Evolutionary conservation across 2,797 vertebrate genomes (phyloP).

Genomic region (Cuculus canorus): DNA sequence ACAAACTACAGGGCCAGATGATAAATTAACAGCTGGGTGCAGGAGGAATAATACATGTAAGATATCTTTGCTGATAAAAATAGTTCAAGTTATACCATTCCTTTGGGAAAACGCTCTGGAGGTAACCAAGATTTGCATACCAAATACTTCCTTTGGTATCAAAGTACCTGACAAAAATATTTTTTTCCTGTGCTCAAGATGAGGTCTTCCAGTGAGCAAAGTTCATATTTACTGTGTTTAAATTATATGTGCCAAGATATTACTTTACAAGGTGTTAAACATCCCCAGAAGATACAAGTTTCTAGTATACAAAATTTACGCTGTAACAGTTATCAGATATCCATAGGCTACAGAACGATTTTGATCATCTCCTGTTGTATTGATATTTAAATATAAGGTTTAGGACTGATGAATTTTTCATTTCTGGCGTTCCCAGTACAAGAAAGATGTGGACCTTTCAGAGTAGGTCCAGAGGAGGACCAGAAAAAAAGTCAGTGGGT

Average conservation of each 20-base stretch:
- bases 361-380: not conserved
- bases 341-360: not conserved
- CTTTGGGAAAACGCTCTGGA: not conserved
- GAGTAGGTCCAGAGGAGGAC: not conserved
- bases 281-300: not conserved
- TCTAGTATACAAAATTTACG: not conserved
- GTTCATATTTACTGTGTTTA: not conserved
- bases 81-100: not conserved
- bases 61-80: not conserved
- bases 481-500: not conserved
- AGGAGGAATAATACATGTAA: not conserved
- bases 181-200: not conserved
- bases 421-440: not conserved
- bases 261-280: not conserved
- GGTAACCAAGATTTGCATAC: rapidly evolving
- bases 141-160: not conserved
- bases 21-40: not conserved
- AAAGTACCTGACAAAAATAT: not conserved
- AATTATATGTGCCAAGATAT: not conserved
- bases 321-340: not conserved
- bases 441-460: not conserved
- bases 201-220: not conserved
- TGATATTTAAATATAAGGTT: not conserved
- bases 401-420: not conserved
- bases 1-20: not conserved